Percentiles rank a stretch among this genome's conserved stretches.
These are phyloP conservation scores for Panthera uncia DNA, from an alignment of 2,113 vertebrate genomes.

Conservation along the genomic window DNA sequence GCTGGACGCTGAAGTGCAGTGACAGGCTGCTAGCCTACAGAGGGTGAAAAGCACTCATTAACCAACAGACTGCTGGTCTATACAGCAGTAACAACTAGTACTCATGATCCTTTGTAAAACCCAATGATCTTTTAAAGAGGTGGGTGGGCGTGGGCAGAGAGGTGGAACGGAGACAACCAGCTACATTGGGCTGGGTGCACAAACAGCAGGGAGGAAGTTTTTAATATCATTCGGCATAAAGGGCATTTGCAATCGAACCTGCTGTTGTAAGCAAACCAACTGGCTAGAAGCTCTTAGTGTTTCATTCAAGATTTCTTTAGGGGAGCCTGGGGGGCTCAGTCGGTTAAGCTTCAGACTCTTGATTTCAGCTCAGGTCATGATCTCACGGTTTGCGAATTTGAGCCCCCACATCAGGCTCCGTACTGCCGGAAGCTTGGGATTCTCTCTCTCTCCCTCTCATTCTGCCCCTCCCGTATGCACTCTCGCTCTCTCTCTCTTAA, in stretches of 20 bases:
- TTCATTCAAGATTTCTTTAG: background rate
- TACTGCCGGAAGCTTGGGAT: no score
- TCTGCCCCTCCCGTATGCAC: no score
- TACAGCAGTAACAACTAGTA: background rate
- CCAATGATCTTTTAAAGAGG: background rate
- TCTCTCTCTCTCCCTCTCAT: no score
- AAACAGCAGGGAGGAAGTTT: background rate
- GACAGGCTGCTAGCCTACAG: background rate
- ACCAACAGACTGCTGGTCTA: background rate
- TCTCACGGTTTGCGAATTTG: no score
- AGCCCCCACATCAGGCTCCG: no score
- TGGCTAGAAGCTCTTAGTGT: background rate
- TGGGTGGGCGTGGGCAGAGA: background rate
- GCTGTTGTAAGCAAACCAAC: background rate
- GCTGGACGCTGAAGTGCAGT: background rate
- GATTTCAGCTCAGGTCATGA: no score
- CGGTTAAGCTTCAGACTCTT: no score
- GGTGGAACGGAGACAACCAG: background rate
- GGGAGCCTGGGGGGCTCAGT: no score
- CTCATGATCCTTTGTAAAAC: background rate
- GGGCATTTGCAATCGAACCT: background rate
- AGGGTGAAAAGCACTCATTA: background rate
- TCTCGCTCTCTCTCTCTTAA: no score
- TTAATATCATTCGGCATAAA: background rate
- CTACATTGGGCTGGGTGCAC: fast-evolving